Percentiles rank a stretch among this genome's conserved stretches.
phyloP scores from a whole-genome alignment of 2,888 invertebrate genomes.

The Lypha dubia region DNA sequence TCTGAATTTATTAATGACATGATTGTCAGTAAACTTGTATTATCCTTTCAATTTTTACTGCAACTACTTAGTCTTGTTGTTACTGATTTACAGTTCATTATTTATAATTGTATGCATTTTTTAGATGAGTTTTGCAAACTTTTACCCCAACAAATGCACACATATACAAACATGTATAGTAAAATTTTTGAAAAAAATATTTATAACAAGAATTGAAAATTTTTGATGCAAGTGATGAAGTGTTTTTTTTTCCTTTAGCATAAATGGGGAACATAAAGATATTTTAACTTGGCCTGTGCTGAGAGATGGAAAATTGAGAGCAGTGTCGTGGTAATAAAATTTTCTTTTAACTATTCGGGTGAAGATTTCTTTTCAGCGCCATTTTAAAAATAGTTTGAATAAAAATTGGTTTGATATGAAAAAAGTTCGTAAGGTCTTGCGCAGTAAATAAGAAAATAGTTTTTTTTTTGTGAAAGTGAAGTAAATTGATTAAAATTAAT shows the following conservation, averaged over 20 bases:
- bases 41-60: conserved; percentile 50
- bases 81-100: conserved; percentile 77
- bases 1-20: no score
- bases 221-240: conserved; percentile 62
- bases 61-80: conserved; percentile 22
- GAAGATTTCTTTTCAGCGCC: background rate
- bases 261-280: conserved; percentile 18
- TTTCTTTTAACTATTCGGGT: background rate
- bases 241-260: conserved; percentile 22
- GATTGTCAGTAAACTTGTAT: conserved; percentile 34
- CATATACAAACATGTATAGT: background rate
- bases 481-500: no score
- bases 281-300: background rate
- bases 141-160: conserved; percentile 29
- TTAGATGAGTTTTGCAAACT: conserved; percentile 76
- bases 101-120: conserved; percentile 82
- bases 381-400: background rate
- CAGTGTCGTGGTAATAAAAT: conserved; percentile 27
- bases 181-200: background rate
- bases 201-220: conserved; percentile 24
- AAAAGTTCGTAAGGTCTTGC: conserved; percentile 1
- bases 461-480: background rate
- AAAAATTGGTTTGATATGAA: background rate
- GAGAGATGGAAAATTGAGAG: background rate
- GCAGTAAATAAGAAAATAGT: background rate